Conservation (phyloP, 2,113 vertebrate species). For the Microcebus murinus region DNA sequence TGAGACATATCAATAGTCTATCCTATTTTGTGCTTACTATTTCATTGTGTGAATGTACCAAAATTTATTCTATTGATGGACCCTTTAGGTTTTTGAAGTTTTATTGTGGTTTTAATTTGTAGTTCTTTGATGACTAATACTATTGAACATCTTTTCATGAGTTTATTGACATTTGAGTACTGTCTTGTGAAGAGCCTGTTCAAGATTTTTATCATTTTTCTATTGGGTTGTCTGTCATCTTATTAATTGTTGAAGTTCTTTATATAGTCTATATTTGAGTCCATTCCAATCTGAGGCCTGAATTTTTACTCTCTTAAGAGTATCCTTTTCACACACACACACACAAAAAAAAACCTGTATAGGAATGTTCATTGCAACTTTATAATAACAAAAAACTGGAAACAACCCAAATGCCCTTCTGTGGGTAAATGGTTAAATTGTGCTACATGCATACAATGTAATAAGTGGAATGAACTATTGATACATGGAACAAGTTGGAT, state of each 20-base stretch:
- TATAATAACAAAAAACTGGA: slow-evolving; percentile 19
- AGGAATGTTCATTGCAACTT: slow-evolving; percentile 4
- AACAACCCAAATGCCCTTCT: background rate
- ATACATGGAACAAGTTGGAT: slow-evolving; percentile 19
- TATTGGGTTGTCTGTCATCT: background rate
- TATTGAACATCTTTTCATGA: background rate
- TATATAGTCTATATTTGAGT: slow-evolving; percentile 14
- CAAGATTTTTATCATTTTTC: slow-evolving; percentile 27
- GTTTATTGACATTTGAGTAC: slow-evolving; percentile 29
- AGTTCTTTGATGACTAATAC: slow-evolving; percentile 5
- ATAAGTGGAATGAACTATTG: slow-evolving; percentile 32
- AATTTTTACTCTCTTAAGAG: slow-evolving; percentile 27
- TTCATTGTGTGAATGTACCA: slow-evolving; percentile 40
- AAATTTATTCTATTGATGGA: slow-evolving; percentile 22
- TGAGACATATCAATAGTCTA: slow-evolving; percentile 9
- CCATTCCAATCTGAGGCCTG: background rate
- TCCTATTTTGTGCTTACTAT: slow-evolving; percentile 28
- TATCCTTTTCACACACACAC: background rate
- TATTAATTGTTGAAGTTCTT: slow-evolving; percentile 25
- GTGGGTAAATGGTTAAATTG: slow-evolving; percentile 12
- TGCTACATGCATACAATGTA: background rate
- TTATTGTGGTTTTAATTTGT: slow-evolving; percentile 36
- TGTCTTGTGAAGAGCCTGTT: slow-evolving; percentile 22
- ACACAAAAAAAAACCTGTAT: background rate
- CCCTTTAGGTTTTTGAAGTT: background rate